Conservation (phyloP, 2,888 invertebrate genomes). For the Pristionchus japonicus region DNA sequence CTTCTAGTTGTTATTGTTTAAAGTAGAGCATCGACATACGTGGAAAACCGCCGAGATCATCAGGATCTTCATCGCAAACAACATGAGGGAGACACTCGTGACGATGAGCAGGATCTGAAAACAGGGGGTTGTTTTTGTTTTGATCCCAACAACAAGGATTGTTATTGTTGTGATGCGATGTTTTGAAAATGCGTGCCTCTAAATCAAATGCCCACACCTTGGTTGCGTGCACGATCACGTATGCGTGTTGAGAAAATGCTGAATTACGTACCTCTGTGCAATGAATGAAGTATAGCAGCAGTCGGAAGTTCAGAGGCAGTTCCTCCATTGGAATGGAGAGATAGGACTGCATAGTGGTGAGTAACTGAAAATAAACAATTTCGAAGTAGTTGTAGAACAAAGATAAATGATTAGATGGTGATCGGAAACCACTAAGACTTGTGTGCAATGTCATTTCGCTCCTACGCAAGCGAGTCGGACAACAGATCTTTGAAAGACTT, state of each 20-base stretch:
- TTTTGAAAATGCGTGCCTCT: too few relatives aligned
- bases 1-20: not conserved
- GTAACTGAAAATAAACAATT: not conserved
- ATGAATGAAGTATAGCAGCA: not conserved
- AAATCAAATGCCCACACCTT: too few relatives aligned
- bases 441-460: too few relatives aligned
- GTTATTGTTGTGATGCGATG: too few relatives aligned
- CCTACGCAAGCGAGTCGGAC: too few relatives aligned
- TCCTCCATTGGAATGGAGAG: constrained; percentile 39
- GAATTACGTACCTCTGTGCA: constrained; percentile 13
- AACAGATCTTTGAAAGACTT: too few relatives aligned
- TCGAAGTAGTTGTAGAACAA: not conserved
- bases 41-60: constrained; percentile 25
- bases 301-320: not conserved
- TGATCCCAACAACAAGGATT: too few relatives aligned
- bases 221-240: too few relatives aligned
- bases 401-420: not conserved
- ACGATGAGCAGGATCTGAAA: constrained; percentile 39
- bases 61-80: constrained; percentile 30
- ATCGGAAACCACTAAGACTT: too few relatives aligned
- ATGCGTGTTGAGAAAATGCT: too few relatives aligned
- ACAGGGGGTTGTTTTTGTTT: not conserved
- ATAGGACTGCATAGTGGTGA: constrained; percentile 28
- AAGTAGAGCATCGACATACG: not conserved
- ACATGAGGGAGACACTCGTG: not conserved